Conservation (phyloP, 2,113 vertebrate genomes). For the Seriola rivoliana region DNA sequence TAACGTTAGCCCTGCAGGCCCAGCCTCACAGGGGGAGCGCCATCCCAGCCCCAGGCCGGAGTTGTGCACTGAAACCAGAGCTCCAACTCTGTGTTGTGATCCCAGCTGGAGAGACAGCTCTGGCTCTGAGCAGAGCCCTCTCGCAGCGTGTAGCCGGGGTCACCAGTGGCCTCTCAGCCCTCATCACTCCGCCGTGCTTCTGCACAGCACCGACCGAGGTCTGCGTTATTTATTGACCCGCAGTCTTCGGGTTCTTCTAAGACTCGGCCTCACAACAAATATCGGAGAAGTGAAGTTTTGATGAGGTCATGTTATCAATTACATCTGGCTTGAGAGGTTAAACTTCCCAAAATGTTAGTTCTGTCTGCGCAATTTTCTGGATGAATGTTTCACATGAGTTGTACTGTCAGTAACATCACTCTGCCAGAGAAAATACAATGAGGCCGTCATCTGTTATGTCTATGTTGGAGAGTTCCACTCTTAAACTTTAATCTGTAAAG, state of each 20-base stretch:
- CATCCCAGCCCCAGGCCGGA: conserved; percentile 68
- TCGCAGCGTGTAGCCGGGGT: conserved; percentile 77
- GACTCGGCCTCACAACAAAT: conserved; percentile 43
- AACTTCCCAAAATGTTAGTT: conserved; percentile 29
- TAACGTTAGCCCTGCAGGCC: conserved; percentile 71
- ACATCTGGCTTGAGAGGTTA: conserved; percentile 31
- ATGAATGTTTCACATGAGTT: conserved; percentile 51
- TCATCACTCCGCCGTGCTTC: conserved; percentile 65
- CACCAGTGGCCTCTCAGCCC: conserved; percentile 74
- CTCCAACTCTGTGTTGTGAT: conserved; percentile 77
- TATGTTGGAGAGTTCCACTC: conserved; percentile 39
- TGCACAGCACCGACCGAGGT: conserved; percentile 25
- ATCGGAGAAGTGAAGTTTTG: conserved; percentile 50
- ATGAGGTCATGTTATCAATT: conserved; percentile 59
- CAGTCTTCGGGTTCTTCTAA: conserved; percentile 31
- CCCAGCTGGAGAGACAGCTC: conserved; percentile 84
- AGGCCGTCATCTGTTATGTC: conserved; percentile 55
- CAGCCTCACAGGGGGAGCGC: conserved; percentile 67
- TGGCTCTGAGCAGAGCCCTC: conserved; percentile 71
- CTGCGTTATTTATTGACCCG: conserved; percentile 64
- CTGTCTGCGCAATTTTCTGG: conserved; percentile 35
- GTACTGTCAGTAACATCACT: conserved; percentile 46
- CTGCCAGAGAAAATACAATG: conserved; percentile 41
- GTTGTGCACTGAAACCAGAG: conserved; percentile 83
- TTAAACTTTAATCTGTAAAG: conserved; percentile 49